Evolutionary conservation across 2,888 invertebrate genomes (phyloP), one percentile per base, ranked within the genome.

Genomic region (Mimachlamys varia): DNA sequence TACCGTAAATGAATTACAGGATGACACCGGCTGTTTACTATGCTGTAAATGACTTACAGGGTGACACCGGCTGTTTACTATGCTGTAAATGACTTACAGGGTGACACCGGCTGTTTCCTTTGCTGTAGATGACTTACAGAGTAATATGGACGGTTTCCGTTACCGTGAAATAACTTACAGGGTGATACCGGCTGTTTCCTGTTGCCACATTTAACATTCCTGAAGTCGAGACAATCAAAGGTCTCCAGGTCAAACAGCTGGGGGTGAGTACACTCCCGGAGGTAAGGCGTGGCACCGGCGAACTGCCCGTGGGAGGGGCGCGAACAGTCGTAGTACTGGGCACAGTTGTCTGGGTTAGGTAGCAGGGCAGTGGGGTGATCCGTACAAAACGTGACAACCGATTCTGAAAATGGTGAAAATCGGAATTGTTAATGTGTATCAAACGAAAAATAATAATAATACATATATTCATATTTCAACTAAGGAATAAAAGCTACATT

Each of bases 301-400:
- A 91, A 33, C 22, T 87, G 58, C 33, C 90, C 91, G 53, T 91
- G 92, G 0, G 93, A 93, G 55, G 91, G 92, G 55, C 93, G 93
- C 19, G 93, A 92, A 87, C 95, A 95, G 90, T 95, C 94, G 91
- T 94, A 95, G 90, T 93, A 95, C 87, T 94, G 93, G 4, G 95
- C 95, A 90, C 95, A 95, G 90, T 94, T 93, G 17, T 93, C 93
- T 0, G 94, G 93, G 89, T 93, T 94, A 33, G 94, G 93, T 89
- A 95, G 93, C 44, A 93, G 89, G 4, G 94, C 93, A 27, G 89
- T 90, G 0, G 94, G 94, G 89, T 94, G 92, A 37, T 93, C 92
- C 22, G 88, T 55, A 89, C 95, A 95, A 88, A 94, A 94, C 4
- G 88, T 76, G 19, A 91, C 92, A 0, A 95, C 92, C 13, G 92